Evolutionary conservation across 2,113 vertebrate genomes (phyloP).

Genomic region (Myrmophylax atrothorax): DNA sequence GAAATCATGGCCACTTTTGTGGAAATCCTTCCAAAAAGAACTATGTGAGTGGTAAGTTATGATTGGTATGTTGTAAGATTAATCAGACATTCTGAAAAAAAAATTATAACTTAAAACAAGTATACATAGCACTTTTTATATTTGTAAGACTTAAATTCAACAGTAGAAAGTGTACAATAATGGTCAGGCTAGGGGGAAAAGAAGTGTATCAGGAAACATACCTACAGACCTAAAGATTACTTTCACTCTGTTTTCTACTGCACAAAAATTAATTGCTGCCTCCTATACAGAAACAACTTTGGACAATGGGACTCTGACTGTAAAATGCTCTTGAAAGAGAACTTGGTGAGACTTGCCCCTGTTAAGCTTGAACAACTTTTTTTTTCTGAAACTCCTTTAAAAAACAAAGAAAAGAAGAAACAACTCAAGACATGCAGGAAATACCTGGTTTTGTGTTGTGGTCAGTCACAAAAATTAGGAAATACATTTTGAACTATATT

Average conservation of each 20-base stretch:
- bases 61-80: neutral
- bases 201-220: neutral
- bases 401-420: slow-evolving; percentile 8
- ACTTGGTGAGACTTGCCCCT: neutral
- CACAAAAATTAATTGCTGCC: neutral
- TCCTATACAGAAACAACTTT: neutral
- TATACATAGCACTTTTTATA: neutral
- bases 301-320: neutral
- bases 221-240: neutral
- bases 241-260: neutral
- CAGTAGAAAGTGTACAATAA: neutral
- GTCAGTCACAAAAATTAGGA: neutral
- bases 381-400: neutral
- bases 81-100: neutral
- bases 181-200: neutral
- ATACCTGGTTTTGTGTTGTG: neutral
- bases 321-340: neutral
- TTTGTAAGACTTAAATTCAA: neutral
- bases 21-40: neutral
- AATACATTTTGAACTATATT: neutral
- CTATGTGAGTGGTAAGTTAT: neutral
- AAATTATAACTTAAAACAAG: neutral
- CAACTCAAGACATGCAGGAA: neutral
- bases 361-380: neutral
- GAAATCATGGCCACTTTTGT: neutral